A percentile compares a stretch with the other conserved stretches of the same genome.
Evolutionary conservation across 2,113 vertebrate genomes (phyloP).

Genomic region (Puntigrus tetrazona): DNA sequence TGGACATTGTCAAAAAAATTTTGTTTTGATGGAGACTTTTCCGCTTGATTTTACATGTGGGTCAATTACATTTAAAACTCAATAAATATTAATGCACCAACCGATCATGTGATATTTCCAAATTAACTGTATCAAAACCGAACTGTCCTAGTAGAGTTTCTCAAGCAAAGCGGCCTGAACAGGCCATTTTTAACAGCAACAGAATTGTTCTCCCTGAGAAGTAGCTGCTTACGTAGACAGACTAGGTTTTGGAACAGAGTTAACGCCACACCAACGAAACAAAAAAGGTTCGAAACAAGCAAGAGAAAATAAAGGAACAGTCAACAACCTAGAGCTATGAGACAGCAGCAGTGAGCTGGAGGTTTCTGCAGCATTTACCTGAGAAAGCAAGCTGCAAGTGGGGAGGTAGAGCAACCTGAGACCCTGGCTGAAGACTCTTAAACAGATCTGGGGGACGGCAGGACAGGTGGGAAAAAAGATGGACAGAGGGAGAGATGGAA

Average conservation of each 20-base stretch:
- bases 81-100: no score
- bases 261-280: not conserved
- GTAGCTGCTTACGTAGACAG: not conserved
- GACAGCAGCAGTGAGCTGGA: not conserved
- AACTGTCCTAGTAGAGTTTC: not conserved
- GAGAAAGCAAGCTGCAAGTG: slow-evolving; percentile 93
- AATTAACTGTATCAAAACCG: not conserved
- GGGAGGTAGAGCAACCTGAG: slow-evolving; percentile 92
- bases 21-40: no score
- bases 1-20: no score
- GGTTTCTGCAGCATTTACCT: slow-evolving; percentile 78
- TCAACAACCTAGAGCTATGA: not conserved
- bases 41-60: no score
- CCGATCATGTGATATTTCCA: not conserved
- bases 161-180: not conserved
- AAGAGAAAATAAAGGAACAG: not conserved
- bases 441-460: slow-evolving; percentile 84
- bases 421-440: slow-evolving; percentile 96
- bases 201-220: not conserved
- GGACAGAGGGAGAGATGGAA: slow-evolving; percentile 7
- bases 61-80: no score
- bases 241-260: slow-evolving; percentile 1
- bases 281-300: not conserved
- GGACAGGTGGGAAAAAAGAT: slow-evolving; percentile 5
- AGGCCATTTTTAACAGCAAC: not conserved